phyloP scores from a whole-genome alignment of 2,888 invertebrate species.

The Oligia strigilis region DNA sequence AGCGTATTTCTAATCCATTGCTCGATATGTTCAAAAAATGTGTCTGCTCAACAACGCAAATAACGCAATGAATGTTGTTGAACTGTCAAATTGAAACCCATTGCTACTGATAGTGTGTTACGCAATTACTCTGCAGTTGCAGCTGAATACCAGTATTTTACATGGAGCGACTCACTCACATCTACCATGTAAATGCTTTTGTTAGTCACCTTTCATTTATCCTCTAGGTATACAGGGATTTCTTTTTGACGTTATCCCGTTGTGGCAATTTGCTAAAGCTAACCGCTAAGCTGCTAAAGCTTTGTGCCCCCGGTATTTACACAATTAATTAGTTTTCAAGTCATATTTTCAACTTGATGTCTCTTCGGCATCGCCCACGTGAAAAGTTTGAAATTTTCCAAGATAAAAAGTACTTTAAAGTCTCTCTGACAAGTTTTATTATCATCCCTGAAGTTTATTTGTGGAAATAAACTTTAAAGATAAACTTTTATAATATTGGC shows the following conservation, averaged over 20 bases:
- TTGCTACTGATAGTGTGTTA: too few relatives aligned
- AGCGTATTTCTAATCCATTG: too few relatives aligned
- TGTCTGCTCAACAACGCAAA: too few relatives aligned
- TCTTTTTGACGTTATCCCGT: neutral
- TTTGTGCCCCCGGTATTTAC: neutral
- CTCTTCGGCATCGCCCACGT: neutral
- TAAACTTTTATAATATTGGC: constrained; percentile 15
- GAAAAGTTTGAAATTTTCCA: constrained; percentile 18
- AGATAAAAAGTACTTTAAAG: constrained; percentile 23
- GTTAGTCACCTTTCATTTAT: neutral
- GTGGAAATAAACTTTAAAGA: constrained; percentile 16
- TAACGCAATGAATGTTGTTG: too few relatives aligned
- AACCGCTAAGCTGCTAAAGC: neutral
- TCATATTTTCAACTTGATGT: constrained; percentile 8
- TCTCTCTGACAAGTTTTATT: constrained; percentile 18
- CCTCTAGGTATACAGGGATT: neutral
- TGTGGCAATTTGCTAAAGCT: neutral
- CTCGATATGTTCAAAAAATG: too few relatives aligned
- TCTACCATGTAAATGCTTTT: neutral
- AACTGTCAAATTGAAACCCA: too few relatives aligned
- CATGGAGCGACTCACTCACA: neutral
- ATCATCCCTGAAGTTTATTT: constrained; percentile 18
- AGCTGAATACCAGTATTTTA: too few relatives aligned
- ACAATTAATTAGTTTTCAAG: neutral
- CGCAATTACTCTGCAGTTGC: too few relatives aligned